phyloP scores from a whole-genome alignment of 2,113 vertebrate genomes.

The Oreotrochilus melanogaster region DNA sequence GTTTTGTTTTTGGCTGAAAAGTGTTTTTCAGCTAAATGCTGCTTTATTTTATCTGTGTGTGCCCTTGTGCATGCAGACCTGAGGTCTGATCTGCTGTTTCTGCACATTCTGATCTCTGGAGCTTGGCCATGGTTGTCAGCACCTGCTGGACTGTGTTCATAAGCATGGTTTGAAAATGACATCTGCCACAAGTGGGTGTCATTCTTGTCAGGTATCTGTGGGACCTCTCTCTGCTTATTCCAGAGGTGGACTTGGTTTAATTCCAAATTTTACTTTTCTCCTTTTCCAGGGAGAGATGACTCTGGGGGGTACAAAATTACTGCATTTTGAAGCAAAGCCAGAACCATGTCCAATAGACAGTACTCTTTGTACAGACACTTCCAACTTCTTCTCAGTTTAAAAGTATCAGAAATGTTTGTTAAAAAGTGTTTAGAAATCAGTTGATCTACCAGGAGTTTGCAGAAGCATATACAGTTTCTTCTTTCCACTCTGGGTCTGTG shows the following conservation, averaged over 20 bases:
- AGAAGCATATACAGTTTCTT: background rate
- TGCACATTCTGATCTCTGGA: background rate
- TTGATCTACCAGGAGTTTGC: background rate
- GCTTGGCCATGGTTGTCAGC: background rate
- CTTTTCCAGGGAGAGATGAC: background rate
- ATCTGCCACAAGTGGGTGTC: background rate
- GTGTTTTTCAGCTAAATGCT: background rate
- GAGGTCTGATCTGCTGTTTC: background rate
- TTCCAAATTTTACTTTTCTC: background rate
- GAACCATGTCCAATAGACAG: background rate
- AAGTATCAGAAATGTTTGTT: background rate
- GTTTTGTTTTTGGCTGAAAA: background rate
- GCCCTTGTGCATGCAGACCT: background rate
- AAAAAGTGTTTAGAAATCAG: background rate
- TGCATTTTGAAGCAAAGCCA: background rate
- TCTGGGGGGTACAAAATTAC: background rate
- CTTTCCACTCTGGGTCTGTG: background rate
- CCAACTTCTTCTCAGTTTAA: background rate
- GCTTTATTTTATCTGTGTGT: background rate
- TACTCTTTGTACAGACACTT: background rate
- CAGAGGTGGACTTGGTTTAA: background rate
- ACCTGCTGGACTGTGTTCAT: background rate
- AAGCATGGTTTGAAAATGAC: background rate
- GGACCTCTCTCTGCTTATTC: background rate
- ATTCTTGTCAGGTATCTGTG: background rate